A percentile compares a stretch with the other conserved stretches of the same genome.
These are phyloP conservation scores for Drosophila bunnanda DNA, from an alignment of 2,888 invertebrate species.

Conservation along the genomic window DNA sequence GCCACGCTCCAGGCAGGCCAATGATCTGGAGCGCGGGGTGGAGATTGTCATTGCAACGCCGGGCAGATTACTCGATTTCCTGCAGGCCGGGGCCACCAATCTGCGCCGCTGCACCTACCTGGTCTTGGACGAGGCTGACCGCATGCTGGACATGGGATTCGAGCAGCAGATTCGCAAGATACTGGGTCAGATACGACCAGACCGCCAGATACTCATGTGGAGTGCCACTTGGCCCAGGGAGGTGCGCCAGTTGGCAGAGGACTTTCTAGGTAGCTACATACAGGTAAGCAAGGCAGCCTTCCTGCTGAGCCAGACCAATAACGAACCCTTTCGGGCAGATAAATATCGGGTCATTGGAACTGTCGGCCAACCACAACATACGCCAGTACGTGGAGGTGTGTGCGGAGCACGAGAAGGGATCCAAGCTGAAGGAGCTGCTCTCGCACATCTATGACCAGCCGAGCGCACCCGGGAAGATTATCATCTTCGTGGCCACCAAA, in stretches of 20 bases:
- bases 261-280: conserved; percentile 94
- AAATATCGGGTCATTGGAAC: conserved; percentile 92
- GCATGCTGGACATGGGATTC: conserved; percentile 99
- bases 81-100: conserved; percentile 91
- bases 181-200: conserved; percentile 95
- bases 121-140: conserved; percentile 95
- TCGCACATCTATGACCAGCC: conserved; percentile 90
- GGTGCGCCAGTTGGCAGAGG: conserved; percentile 95
- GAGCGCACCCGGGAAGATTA: conserved; percentile 92
- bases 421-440: conserved; percentile 81
- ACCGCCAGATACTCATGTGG: conserved; percentile 99
- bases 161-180: conserved; percentile 98
- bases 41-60: conserved; percentile 96
- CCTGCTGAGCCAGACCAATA: background rate
- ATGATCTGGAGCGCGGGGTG: conserved; percentile 91
- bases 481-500: conserved; percentile 98
- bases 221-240: conserved; percentile 99
- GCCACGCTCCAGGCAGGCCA: conserved; percentile 91
- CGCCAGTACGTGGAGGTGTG: conserved; percentile 93
- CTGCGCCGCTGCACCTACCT: conserved; percentile 92
- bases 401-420: conserved; percentile 90
- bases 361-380: conserved; percentile 95
- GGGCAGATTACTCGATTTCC: conserved; percentile 93
- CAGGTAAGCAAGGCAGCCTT: conserved; percentile 55
- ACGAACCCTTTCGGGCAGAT: conserved; percentile 85